Conservation (phyloP, 2,113 vertebrate species). For the Chlamydotis undulata region DNA sequence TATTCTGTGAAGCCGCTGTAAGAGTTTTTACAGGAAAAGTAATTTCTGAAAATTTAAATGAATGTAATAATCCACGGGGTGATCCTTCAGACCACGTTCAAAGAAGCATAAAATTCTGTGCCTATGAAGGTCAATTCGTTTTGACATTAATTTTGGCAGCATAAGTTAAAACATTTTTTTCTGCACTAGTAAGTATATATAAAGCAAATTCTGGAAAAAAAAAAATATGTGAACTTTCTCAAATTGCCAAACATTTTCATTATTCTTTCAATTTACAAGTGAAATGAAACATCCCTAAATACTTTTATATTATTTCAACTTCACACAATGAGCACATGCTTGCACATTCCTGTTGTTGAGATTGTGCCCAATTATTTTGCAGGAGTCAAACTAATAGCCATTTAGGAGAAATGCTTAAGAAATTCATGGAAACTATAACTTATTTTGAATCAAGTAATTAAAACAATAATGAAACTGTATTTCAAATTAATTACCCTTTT, state of each 20-base stretch:
- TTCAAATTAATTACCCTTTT: slow-evolving; percentile 46
- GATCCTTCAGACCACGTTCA: neutral
- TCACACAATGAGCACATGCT: neutral
- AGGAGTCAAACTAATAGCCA: neutral
- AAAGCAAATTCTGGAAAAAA: neutral
- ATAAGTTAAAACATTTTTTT: neutral
- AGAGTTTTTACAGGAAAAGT: neutral
- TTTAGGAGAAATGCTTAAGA: neutral
- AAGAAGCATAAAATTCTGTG: slow-evolving; percentile 43
- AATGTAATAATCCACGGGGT: neutral
- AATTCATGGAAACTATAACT: neutral
- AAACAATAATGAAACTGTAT: slow-evolving; percentile 18
- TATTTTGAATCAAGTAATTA: neutral
- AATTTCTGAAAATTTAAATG: neutral
- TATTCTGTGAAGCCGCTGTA: neutral
- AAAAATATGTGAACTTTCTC: neutral
- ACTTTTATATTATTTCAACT: neutral
- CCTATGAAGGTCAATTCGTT: slow-evolving; percentile 31
- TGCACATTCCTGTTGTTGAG: neutral
- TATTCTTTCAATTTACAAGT: slow-evolving; percentile 4
- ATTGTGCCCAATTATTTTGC: neutral
- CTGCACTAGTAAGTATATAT: neutral
- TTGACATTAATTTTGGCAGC: slow-evolving; percentile 25
- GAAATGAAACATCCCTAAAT: neutral
- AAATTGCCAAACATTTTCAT: neutral